Percentiles rank a stretch among this genome's conserved stretches.
phyloP scores from a whole-genome alignment of 2,797 vertebrate species.

The Sebastes nivosus region DNA sequence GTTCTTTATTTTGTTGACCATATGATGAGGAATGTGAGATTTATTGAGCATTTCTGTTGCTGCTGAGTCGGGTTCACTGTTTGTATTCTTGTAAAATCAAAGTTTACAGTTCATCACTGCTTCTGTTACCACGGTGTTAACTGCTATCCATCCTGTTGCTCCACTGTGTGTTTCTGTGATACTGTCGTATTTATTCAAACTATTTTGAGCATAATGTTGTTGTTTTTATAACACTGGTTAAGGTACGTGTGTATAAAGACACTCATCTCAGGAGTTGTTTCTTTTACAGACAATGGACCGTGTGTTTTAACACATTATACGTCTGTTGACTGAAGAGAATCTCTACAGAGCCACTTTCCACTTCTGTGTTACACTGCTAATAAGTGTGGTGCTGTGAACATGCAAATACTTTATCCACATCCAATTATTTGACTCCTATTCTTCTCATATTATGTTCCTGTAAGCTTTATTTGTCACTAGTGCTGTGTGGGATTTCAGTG shows the following conservation, averaged over 20 bases:
- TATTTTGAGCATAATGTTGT: background rate
- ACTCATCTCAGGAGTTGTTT: constrained; percentile 71
- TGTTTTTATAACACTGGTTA: constrained; percentile 22
- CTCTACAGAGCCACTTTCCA: constrained; percentile 42
- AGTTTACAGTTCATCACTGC: constrained; percentile 12
- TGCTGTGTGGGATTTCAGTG: constrained; percentile 50
- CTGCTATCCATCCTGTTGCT: constrained; percentile 11
- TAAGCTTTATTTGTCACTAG: constrained; percentile 53
- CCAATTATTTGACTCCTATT: constrained; percentile 23
- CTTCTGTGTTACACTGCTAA: constrained; percentile 54
- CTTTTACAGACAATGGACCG: constrained; percentile 27
- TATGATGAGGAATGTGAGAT: constrained; percentile 29
- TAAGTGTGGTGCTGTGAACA: constrained; percentile 61
- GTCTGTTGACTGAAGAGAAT: constrained; percentile 34
- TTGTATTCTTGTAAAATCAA: constrained; percentile 26
- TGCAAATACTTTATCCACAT: constrained; percentile 41
- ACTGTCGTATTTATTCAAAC: constrained; percentile 41
- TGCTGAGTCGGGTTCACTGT: constrained; percentile 17
- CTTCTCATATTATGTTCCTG: constrained; percentile 43
- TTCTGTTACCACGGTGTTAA: constrained; percentile 18
- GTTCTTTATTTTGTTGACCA: constrained; percentile 20
- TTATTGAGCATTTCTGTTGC: constrained; percentile 19
- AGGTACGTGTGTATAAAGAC: constrained; percentile 28
- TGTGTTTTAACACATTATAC: constrained; percentile 45
- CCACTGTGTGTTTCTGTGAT: constrained; percentile 32